Evolutionary conservation across 2,888 invertebrate species (phyloP), one percentile per base, ranked within the genome.

Genomic region (Rhodophaea formosa): DNA sequence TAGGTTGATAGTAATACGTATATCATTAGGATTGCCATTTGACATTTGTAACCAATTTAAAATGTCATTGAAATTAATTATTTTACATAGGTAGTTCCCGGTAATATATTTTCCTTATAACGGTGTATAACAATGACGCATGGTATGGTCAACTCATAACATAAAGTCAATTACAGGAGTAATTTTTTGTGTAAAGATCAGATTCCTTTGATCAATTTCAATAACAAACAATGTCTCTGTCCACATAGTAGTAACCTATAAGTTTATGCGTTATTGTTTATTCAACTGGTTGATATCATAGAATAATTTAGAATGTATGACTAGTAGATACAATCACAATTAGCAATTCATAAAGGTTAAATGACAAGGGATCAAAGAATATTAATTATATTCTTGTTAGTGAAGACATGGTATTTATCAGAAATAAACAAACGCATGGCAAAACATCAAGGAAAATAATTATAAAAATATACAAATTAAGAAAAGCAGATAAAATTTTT

Each of bases 261-360:
- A n/a, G n/a, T n/a, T n/a, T 42, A 42, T 14, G 45, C 35, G n/a
- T 17, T 45, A 32, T 44, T 55, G 35, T 55, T 55, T 16, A 55
- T 32, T 49, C 47, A 56, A 15, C 39, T 16, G 44, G 14, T 53
- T 55, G 46, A 43, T 53, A 54, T 53, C 57, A 59, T 7, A 65
- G 23, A 55, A 43, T 54, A 29, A 55, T 30, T 56, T 32, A 56
- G 15, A 23, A 42, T 53, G 17, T 23, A 39, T 53, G 43, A 57
- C 61, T 61, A 56, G 30, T 59, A 49, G 54, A 46, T 59, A 60
- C 46, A 35, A 54, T 53, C 44, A 51, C 49, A 54, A 56, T 60
- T 63, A 57, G 59, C 62, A 60, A 59, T 62, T 56, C 60, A 59
- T 58, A 61, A 67, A 68, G 69, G 74, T 71, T 65, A 71, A 67